phyloP scores from a whole-genome alignment of 1,140 invertebrate species.

The Aplysia californica region DNA sequence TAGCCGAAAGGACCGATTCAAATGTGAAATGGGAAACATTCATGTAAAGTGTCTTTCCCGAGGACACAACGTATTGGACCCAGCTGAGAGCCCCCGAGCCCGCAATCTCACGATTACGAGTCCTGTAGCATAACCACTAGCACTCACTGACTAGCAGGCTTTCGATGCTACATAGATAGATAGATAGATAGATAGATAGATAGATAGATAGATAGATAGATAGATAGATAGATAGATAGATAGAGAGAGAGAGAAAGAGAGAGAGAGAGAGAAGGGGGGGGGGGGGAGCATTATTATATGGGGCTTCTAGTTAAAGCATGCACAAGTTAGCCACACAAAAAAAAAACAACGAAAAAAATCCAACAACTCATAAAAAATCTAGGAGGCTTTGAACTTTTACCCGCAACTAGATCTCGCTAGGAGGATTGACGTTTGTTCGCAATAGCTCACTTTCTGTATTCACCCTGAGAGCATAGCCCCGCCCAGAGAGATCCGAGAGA shows the following conservation, averaged over 20 bases:
- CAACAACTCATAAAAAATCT: not conserved
- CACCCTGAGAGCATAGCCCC: no score
- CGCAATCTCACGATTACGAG: no score
- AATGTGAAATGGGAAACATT: not conserved
- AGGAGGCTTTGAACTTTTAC: not conserved
- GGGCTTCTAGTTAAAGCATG: not conserved
- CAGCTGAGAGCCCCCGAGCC: no score
- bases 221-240: not conserved
- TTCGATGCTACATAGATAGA: not conserved
- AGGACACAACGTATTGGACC: no score
- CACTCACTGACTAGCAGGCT: not conserved
- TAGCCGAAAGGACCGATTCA: no score
- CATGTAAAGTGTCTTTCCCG: no score
- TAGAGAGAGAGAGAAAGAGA: constrained; percentile 1
- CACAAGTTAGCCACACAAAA: no score
- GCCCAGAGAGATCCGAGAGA: not conserved
- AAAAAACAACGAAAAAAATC: not conserved
- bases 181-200: not conserved
- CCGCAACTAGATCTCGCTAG: not conserved
- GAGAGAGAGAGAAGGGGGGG: not conserved
- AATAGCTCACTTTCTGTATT: no score
- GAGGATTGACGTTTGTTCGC: not conserved
- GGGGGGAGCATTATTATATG: no score
- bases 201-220: not conserved
- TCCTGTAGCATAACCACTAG: not conserved